These are phyloP conservation scores for Euleptes europaea DNA, from an alignment of 2,113 vertebrate genomes.

Conservation along the genomic window DNA sequence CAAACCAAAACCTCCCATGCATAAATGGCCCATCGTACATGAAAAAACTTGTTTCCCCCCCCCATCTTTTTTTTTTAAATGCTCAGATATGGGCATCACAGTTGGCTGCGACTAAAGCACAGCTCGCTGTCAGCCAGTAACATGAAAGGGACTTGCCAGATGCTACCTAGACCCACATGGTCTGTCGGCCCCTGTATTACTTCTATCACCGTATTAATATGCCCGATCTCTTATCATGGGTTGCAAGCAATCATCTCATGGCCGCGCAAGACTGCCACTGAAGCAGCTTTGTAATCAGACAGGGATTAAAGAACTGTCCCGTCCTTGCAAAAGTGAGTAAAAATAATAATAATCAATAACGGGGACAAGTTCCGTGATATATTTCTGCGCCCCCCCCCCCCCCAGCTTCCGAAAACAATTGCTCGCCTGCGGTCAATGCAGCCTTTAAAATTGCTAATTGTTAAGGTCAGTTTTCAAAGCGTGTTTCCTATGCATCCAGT, in stretches of 20 bases:
- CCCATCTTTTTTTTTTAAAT: not conserved
- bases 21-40: no score
- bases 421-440: not conserved
- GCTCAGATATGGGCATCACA: not conserved
- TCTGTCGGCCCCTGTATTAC: not conserved
- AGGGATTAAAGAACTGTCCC: not conserved
- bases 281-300: not conserved
- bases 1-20: no score
- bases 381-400: no score
- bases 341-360: not conserved
- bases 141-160: not conserved
- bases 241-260: not conserved
- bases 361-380: not conserved
- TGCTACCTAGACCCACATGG: not conserved
- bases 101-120: not conserved
- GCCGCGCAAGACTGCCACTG: not conserved
- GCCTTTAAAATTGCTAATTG: slow-evolving; percentile 16
- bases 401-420: not conserved
- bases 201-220: slow-evolving; percentile 6
- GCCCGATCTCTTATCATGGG: slow-evolving; percentile 12
- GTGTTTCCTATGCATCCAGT: slow-evolving; percentile 26
- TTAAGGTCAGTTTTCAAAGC: slow-evolving; percentile 44
- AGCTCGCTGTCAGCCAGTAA: not conserved
- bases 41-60: no score
- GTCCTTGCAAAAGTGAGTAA: not conserved